Evolutionary conservation across 2,888 invertebrate genomes (phyloP).

Genomic region (Diaperis boleti): DNA sequence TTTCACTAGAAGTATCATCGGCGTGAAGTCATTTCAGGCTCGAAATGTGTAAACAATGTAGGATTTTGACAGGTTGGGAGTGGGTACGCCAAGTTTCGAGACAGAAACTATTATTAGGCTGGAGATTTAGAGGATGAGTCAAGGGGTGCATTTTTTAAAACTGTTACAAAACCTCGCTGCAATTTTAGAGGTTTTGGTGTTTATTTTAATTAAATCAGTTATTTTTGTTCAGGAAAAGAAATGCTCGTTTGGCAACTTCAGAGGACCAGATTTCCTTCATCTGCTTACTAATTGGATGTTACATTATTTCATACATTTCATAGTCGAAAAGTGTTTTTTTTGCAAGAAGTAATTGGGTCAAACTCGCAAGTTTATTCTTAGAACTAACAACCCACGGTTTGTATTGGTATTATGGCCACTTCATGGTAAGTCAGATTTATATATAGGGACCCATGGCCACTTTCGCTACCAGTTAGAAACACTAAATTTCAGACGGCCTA

Average conservation of each 20-base stretch:
- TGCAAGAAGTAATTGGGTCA: constrained; percentile 12
- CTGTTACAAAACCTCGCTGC: constrained; percentile 6
- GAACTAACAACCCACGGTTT: not conserved
- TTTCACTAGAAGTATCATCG: constrained; percentile 29
- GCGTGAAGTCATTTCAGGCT: constrained; percentile 19
- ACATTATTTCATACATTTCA: not conserved
- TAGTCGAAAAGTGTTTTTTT: not conserved
- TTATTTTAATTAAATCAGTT: no score
- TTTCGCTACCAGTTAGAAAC: not conserved
- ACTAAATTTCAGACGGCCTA: not conserved
- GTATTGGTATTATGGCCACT: constrained; percentile 1
- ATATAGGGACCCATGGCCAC: not conserved
- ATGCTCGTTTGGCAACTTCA: not conserved
- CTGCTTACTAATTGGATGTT: not conserved
- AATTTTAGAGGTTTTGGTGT: not conserved
- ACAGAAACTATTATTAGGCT: constrained; percentile 27
- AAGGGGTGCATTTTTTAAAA: constrained; percentile 28
- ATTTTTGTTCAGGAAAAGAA: not conserved
- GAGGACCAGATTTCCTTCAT: not conserved
- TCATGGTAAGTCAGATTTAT: not conserved
- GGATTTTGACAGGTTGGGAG: constrained; percentile 12
- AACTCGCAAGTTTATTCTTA: constrained; percentile 8
- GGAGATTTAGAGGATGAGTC: constrained; percentile 28
- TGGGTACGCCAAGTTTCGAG: constrained; percentile 19
- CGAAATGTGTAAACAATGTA: constrained; percentile 29